Evolutionary conservation across 2,888 invertebrate genomes (phyloP).

Genomic region (Protodeltote pygarga): DNA sequence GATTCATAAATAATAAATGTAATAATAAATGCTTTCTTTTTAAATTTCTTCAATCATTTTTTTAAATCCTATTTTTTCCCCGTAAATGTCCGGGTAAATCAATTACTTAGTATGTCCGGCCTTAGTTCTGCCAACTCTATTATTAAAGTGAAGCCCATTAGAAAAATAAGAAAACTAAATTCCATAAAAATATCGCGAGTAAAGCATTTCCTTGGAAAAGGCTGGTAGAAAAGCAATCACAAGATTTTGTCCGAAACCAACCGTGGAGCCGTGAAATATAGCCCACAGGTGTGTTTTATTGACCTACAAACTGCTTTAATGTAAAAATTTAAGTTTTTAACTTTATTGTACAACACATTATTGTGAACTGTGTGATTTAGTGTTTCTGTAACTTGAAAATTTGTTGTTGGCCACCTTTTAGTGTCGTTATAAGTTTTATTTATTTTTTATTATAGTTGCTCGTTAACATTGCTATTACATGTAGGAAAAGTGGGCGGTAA

Average conservation of each 20-base stretch:
- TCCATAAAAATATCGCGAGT: constrained; percentile 12
- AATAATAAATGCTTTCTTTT: too few relatives aligned
- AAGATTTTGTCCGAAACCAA: constrained; percentile 24
- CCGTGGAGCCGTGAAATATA: constrained; percentile 38
- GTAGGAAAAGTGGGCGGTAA: too few relatives aligned
- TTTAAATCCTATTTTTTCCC: too few relatives aligned
- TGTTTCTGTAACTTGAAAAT: constrained; percentile 16
- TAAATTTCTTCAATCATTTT: too few relatives aligned
- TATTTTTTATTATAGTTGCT: too few relatives aligned
- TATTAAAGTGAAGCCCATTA: constrained; percentile 1
- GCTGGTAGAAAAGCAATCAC: constrained; percentile 28
- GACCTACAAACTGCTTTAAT: constrained; percentile 41
- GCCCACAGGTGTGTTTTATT: constrained; percentile 48
- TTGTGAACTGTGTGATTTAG: constrained; percentile 37
- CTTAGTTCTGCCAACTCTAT: too few relatives aligned
- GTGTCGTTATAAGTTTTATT: constrained; percentile 7
- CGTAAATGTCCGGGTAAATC: too few relatives aligned
- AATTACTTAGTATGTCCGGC: too few relatives aligned
- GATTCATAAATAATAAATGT: too few relatives aligned
- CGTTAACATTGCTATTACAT: too few relatives aligned
- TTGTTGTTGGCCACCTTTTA: constrained; percentile 10
- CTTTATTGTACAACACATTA: constrained; percentile 26
- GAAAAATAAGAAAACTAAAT: background rate
- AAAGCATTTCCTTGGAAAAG: constrained; percentile 9
- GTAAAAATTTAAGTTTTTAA: constrained; percentile 33